Conservation (phyloP, 1,140 invertebrate genomes). For the Mamestra configurata region DNA sequence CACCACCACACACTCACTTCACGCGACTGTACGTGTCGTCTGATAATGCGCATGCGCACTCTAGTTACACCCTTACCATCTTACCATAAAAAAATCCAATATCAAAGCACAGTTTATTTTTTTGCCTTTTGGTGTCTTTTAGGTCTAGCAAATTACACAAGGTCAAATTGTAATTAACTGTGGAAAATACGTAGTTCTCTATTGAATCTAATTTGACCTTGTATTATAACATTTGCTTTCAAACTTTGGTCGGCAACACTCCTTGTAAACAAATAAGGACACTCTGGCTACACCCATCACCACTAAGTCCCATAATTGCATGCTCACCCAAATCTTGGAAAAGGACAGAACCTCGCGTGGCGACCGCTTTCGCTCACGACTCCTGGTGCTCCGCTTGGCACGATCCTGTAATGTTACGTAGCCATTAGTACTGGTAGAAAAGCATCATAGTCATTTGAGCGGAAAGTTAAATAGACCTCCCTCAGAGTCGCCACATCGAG, state of each 20-base stretch:
- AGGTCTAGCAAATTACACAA: too few relatives aligned
- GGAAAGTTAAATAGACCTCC: neutral
- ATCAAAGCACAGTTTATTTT: too few relatives aligned
- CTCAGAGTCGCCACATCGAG: too few relatives aligned
- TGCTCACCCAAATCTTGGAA: slow-evolving; percentile 90
- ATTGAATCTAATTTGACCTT: too few relatives aligned
- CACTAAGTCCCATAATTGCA: neutral
- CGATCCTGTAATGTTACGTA: slow-evolving; percentile 64
- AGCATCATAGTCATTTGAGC: neutral
- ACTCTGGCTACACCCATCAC: neutral
- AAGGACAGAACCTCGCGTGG: slow-evolving; percentile 89
- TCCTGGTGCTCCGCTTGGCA: slow-evolving; percentile 72
- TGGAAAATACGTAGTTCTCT: neutral
- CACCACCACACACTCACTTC: neutral
- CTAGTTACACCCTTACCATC: too few relatives aligned
- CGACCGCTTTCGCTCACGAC: slow-evolving; percentile 76
- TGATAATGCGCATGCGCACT: too few relatives aligned
- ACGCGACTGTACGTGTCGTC: neutral
- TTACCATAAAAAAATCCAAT: too few relatives aligned
- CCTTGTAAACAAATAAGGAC: neutral
- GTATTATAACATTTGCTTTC: too few relatives aligned
- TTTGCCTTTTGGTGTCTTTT: too few relatives aligned
- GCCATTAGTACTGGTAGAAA: neutral
- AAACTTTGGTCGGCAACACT: too few relatives aligned
- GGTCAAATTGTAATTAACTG: too few relatives aligned